Evolutionary conservation across 2,797 vertebrate species (phyloP), one percentile per base, ranked within the genome.

Genomic region (Characodon lateralis): DNA sequence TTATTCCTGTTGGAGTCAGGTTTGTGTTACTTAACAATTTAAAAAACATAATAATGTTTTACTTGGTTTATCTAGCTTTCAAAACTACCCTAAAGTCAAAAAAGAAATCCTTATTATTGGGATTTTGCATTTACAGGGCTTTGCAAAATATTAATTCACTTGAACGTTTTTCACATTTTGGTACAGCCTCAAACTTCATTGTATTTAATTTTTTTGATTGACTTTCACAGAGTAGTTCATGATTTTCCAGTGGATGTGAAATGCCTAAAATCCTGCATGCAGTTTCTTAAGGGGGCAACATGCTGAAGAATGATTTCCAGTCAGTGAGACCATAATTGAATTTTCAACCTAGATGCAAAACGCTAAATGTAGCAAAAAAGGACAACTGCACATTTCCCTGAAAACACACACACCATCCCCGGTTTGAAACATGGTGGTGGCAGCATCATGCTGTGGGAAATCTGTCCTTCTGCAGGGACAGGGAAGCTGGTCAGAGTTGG

Each of bases 1-100:
- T 55, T 81, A 79, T 82, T 86, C 80, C 82, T 83, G 81, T 74
- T 63, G 81, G 79, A 77, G 77, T 82, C 50, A 43, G 68, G 80
- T 88, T 87, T 80, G 78, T 73, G 71, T n/a, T 1, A 53, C 22
- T 81, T 53, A 55, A 71, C 69, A 72, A 78, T 80, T 72, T 59
- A 39, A 31, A 82, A 51, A 72, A 74, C 73, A 50, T 46, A 69
- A 74, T 31, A 74, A 63, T 73, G 28, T 81, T 81, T 74, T 12
- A 76, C 24, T 74, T 24, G 65, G 28, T 71, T 41, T 24, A 59
- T 18, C 65, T 51, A 63, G 28, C 3, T 7, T 41, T 12, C 75
- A 69, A 71, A 51, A 51, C 35, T 22, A 20, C 31, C 31, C 41
- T 41, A 24, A 46, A 61, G 50, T 26, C 10, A 43, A 72, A 13